Conservation (phyloP, 2,797 vertebrate genomes). For the Sebastes iracundus region DNA sequence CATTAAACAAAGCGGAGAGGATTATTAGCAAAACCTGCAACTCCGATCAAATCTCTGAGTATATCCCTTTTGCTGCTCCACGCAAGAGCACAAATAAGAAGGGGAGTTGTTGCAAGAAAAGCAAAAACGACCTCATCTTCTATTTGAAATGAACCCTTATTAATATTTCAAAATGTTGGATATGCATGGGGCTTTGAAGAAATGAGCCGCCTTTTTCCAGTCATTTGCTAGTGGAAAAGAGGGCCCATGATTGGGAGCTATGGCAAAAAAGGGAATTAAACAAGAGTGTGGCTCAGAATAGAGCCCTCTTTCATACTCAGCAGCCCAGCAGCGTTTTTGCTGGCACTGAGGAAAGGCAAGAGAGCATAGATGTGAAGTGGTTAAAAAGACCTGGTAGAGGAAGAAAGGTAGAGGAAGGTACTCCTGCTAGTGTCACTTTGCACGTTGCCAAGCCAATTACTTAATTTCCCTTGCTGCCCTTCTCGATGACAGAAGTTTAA, state of each 20-base stretch:
- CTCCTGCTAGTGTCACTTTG: conserved; percentile 46
- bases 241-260: conserved; percentile 36
- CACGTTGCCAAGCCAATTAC: conserved; percentile 57
- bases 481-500: conserved; percentile 61
- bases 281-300: conserved; percentile 36
- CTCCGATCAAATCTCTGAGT: conserved; percentile 32
- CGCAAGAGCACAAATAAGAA: conserved; percentile 4
- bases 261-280: conserved; percentile 55
- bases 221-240: conserved; percentile 39
- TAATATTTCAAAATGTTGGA: conserved; percentile 73
- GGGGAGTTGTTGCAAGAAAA: conserved; percentile 48
- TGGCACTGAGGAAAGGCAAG: conserved; percentile 25
- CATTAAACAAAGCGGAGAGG: conserved; percentile 30
- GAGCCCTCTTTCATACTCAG: conserved; percentile 37
- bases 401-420: conserved; percentile 52
- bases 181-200: conserved; percentile 66
- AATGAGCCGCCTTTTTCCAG: conserved; percentile 53
- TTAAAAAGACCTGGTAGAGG: conserved; percentile 63
- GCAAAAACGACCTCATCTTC: conserved; percentile 54
- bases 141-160: conserved; percentile 68
- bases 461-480: conserved; percentile 63
- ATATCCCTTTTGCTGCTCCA: conserved; percentile 1
- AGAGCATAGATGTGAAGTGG: conserved; percentile 59
- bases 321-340: conserved; percentile 39
- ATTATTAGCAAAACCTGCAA: conserved; percentile 47